These are phyloP conservation scores for Zaprionus bogoriensis DNA, from an alignment of 2,888 invertebrate genomes.

Conservation along the genomic window DNA sequence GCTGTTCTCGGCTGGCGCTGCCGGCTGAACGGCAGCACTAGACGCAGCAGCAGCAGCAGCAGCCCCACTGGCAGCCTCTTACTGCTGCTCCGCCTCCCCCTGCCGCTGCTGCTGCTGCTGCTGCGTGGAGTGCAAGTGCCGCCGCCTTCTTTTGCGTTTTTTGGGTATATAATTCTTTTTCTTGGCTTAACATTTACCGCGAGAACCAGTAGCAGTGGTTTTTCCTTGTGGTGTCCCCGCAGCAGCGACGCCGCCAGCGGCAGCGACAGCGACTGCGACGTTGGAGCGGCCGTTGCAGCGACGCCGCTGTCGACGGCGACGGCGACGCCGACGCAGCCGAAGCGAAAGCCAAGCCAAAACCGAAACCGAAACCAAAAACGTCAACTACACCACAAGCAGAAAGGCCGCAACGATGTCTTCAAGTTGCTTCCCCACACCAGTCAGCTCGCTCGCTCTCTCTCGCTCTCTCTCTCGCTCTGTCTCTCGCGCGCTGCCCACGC, in stretches of 20 bases:
- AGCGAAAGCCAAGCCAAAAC: conserved; percentile 64
- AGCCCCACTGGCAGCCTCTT: no score
- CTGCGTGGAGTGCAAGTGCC: conserved; percentile 34
- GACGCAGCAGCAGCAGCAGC: no score
- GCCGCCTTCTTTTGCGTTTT: conserved; percentile 58
- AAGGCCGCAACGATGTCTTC: conserved; percentile 77
- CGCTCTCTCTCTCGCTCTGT: neutral
- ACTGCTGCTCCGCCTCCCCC: no score
- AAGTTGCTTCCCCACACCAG: conserved; percentile 43
- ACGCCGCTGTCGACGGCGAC: neutral
- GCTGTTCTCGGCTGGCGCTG: conserved; percentile 2
- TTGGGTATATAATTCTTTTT: conserved; percentile 72
- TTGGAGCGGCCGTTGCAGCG: neutral
- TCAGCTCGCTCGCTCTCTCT: neutral
- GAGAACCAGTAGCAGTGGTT: conserved; percentile 84
- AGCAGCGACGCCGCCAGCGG: conserved; percentile 31
- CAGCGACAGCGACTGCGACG: conserved; percentile 2
- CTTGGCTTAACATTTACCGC: conserved; percentile 82
- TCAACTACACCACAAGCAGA: conserved; percentile 77
- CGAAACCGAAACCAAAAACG: conserved; percentile 73
- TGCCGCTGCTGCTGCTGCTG: no score
- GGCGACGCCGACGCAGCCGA: conserved; percentile 25
- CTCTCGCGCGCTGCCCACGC: no score
- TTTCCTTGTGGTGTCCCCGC: conserved; percentile 79
- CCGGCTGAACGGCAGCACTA: no score